These are phyloP conservation scores for Aythya baeri DNA, from an alignment of 2,113 vertebrate genomes.

Conservation along the genomic window DNA sequence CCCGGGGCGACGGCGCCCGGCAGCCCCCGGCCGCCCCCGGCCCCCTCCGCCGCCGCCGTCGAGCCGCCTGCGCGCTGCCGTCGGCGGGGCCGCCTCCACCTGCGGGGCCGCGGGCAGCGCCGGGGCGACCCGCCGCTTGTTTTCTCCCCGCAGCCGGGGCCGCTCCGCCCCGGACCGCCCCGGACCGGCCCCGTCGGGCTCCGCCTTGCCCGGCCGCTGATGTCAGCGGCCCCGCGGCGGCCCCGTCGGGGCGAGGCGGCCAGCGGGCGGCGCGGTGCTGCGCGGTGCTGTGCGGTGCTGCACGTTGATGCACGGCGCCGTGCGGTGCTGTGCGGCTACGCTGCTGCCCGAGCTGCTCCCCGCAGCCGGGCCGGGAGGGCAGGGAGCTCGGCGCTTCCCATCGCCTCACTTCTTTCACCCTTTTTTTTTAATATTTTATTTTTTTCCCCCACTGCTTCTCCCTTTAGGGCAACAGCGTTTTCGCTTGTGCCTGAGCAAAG, in stretches of 20 bases:
- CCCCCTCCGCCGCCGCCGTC: too few species aligned
- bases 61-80: background rate
- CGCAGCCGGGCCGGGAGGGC: background rate
- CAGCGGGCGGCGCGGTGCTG: background rate
- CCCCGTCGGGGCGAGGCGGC: background rate
- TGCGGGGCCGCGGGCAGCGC: background rate
- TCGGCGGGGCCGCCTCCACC: background rate
- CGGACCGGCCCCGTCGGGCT: background rate
- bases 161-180: slow-evolving; percentile 2
- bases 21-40: background rate
- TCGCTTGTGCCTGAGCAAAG: background rate
- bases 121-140: background rate
- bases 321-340: background rate
- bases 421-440: too few species aligned
- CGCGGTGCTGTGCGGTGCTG: too few species aligned
- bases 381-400: too few species aligned
- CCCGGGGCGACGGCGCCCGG: too few species aligned
- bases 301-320: too few species aligned
- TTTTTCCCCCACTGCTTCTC: background rate
- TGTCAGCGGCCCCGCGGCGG: background rate
- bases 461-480: too few species aligned
- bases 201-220: background rate
- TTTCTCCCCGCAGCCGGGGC: background rate
- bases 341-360: background rate
- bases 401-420: too few species aligned